A percentile compares a stretch with the other conserved stretches of the same genome.
Evolutionary conservation across 2,888 invertebrate genomes (phyloP).

Genomic region (Melinopterus prodromus): DNA sequence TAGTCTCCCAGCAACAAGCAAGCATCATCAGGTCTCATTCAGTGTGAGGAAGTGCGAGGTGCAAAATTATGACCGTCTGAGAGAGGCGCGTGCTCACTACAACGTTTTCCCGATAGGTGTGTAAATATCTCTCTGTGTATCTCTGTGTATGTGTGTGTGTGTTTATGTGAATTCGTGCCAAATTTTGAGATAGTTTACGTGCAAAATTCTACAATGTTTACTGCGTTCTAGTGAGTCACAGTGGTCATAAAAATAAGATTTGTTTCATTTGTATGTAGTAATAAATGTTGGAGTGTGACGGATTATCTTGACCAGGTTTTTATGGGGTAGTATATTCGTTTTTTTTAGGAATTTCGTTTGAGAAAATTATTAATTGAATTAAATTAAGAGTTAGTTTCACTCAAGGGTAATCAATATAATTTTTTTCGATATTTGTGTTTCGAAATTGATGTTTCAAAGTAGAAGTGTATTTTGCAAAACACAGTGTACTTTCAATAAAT

Average conservation of each 20-base stretch:
- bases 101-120: slow-evolving; percentile 17
- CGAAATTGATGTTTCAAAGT: no score
- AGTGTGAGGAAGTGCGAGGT: slow-evolving; percentile 17
- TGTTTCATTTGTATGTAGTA: neutral
- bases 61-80: neutral
- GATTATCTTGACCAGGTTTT: neutral
- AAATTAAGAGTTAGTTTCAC: no score
- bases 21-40: slow-evolving; percentile 13
- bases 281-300: neutral
- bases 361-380: no score
- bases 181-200: neutral
- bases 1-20: neutral
- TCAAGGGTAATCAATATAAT: no score
- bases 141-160: neutral
- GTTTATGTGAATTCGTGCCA: slow-evolving; percentile 10
- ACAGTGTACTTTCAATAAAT: no score
- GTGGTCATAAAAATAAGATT: neutral
- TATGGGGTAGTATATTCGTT: neutral
- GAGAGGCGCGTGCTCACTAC: neutral
- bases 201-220: neutral
- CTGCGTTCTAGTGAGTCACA: neutral
- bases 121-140: slow-evolving; percentile 9
- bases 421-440: no score
- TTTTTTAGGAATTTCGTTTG: no score
- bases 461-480: no score